Percentiles rank a stretch among this genome's conserved stretches.
Conservation (phyloP, 2,888 invertebrate species). For the Seira ritae region DNA sequence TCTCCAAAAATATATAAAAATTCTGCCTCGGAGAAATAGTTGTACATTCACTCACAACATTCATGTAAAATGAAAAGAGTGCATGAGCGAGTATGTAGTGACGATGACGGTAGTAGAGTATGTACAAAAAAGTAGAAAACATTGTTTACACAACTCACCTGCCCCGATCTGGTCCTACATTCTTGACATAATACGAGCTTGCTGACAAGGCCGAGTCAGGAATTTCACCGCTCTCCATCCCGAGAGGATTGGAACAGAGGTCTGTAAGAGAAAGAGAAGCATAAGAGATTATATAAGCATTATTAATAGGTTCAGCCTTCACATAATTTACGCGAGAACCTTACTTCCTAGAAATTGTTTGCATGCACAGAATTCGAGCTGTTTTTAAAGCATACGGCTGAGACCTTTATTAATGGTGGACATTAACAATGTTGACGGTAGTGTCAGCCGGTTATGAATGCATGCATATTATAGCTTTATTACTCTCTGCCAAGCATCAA, state of each 20-base stretch:
- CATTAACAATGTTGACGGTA: slow-evolving; percentile 58
- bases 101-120: not conserved
- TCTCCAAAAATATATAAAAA: no score
- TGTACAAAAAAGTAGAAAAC: slow-evolving; percentile 2
- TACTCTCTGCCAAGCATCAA: not conserved
- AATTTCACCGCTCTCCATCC: slow-evolving; percentile 90
- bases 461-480: slow-evolving; percentile 18
- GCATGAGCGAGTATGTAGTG: no score
- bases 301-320: no score
- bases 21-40: no score
- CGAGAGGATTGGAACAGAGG: slow-evolving; percentile 87
- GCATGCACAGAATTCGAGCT: not conserved
- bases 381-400: slow-evolving; percentile 2
- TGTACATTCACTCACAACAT: no score
- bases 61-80: no score
- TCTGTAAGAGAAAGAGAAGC: slow-evolving; percentile 79
- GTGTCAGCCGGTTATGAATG: slow-evolving; percentile 39
- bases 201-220: slow-evolving; percentile 88
- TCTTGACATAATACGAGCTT: slow-evolving; percentile 90
- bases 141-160: slow-evolving; percentile 79
- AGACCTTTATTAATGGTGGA: slow-evolving; percentile 47
- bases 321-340: not conserved
- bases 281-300: no score
- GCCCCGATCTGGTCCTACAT: slow-evolving; percentile 90
- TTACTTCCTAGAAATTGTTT: not conserved